These are phyloP conservation scores for Sebastes trivittatus DNA, from an alignment of 2,797 vertebrate genomes.

Conservation along the genomic window DNA sequence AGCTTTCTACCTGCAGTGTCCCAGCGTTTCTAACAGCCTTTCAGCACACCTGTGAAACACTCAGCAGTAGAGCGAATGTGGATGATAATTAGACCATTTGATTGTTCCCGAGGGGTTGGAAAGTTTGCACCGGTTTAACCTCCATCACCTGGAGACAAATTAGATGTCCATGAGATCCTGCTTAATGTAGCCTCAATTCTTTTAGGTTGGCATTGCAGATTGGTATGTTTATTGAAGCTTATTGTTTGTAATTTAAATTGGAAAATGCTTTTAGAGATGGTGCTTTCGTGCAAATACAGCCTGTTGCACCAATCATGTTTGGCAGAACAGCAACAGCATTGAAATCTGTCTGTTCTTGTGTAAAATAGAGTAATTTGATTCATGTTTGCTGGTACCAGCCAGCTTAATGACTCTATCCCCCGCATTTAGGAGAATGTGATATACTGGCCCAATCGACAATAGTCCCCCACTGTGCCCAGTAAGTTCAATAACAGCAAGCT, in stretches of 20 bases:
- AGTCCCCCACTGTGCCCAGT: not conserved
- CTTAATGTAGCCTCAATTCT: slow-evolving; percentile 10
- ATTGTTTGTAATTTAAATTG: slow-evolving; percentile 12
- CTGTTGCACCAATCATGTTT: not conserved
- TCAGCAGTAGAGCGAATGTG: not conserved
- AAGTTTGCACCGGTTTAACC: slow-evolving; percentile 1
- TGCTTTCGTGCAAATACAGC: not conserved
- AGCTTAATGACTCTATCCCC: not conserved
- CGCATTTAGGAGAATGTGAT: not conserved
- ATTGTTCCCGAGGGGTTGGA: slow-evolving; percentile 4
- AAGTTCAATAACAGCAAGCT: slow-evolving; percentile 16
- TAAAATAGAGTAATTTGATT: not conserved
- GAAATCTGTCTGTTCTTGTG: not conserved
- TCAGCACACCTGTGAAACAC: slow-evolving; percentile 9
- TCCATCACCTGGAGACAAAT: slow-evolving; percentile 21
- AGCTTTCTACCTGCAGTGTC: slow-evolving; percentile 11
- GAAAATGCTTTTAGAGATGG: not conserved
- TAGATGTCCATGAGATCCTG: slow-evolving; percentile 4
- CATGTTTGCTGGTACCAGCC: not conserved
- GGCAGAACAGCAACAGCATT: not conserved
- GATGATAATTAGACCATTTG: slow-evolving; percentile 22
- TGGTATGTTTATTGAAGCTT: not conserved
- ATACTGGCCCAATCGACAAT: not conserved
- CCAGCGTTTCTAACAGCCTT: slow-evolving; percentile 3
- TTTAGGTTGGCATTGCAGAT: not conserved